These are phyloP conservation scores for Cerastis leucographa DNA, from an alignment of 2,888 invertebrate genomes.

Conservation along the genomic window DNA sequence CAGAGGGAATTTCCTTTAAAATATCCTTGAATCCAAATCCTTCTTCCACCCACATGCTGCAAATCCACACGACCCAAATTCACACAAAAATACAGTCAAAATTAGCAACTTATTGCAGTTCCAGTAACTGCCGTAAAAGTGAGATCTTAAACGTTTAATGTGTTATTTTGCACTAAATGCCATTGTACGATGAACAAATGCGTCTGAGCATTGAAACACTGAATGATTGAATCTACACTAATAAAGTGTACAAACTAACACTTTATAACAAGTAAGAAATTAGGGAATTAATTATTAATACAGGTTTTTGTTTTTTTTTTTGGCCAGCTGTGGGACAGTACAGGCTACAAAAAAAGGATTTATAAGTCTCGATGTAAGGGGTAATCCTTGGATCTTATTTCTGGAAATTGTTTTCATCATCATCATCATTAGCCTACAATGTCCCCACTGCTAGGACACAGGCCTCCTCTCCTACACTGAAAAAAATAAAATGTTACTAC, in stretches of 20 bases:
- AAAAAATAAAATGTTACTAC: too few species aligned
- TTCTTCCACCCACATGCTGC: background rate
- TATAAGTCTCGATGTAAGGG: background rate
- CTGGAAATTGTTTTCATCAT: too few species aligned
- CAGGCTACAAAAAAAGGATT: background rate
- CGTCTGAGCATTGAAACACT: background rate
- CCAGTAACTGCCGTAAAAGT: slow-evolving; percentile 22
- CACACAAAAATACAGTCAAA: slow-evolving; percentile 28
- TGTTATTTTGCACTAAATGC: slow-evolving; percentile 45
- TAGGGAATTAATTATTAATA: too few species aligned
- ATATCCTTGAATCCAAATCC: background rate
- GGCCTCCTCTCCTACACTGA: too few species aligned
- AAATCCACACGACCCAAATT: slow-evolving; percentile 26
- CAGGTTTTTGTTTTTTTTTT: too few species aligned
- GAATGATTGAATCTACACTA: background rate
- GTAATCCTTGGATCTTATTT: background rate
- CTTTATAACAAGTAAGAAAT: background rate
- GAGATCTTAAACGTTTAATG: slow-evolving; percentile 37
- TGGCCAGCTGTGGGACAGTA: too few species aligned
- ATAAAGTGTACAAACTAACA: too few species aligned
- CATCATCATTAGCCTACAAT: too few species aligned
- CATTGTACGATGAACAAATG: slow-evolving; percentile 24
- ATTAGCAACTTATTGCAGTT: slow-evolving; percentile 31
- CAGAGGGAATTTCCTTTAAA: background rate
- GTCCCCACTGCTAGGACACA: too few species aligned